Percentiles rank a stretch among this genome's conserved stretches.
Evolutionary conservation across 2,888 invertebrate genomes (phyloP).

Genomic region (Xylota segnis): DNA sequence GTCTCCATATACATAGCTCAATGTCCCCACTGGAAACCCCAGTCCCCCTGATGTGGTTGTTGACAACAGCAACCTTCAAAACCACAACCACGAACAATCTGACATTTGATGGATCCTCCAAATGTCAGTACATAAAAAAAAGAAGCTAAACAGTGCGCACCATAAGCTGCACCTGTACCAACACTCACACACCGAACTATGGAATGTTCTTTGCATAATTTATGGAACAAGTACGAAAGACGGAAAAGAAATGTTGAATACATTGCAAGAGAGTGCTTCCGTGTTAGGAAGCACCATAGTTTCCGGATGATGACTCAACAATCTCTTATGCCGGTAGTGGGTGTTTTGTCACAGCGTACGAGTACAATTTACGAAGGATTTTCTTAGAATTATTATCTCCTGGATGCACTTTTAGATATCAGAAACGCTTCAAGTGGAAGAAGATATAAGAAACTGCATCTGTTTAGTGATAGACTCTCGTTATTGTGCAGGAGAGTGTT

Average conservation of each 20-base stretch:
- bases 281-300: constrained; percentile 29
- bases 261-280: constrained; percentile 32
- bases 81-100: constrained; percentile 6
- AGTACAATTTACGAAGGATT: background rate
- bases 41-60: background rate
- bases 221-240: constrained; percentile 40
- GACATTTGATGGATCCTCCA: constrained; percentile 22
- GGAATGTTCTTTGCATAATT: constrained; percentile 47
- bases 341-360: constrained; percentile 15
- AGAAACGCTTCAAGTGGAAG: background rate
- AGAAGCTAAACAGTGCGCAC: constrained; percentile 17
- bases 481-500: background rate
- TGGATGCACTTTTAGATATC: background rate
- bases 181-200: background rate
- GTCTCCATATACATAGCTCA: background rate
- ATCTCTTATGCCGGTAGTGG: constrained; percentile 17
- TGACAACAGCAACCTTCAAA: background rate
- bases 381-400: background rate
- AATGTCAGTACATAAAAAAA: background rate
- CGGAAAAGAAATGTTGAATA: constrained; percentile 28
- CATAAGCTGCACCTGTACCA: background rate
- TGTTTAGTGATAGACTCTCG: background rate
- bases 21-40: background rate
- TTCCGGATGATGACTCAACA: constrained; percentile 34
- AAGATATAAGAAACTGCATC: background rate